These are phyloP conservation scores for Artemia sinica DNA, from an alignment of 2,888 invertebrate species.

Conservation along the genomic window DNA sequence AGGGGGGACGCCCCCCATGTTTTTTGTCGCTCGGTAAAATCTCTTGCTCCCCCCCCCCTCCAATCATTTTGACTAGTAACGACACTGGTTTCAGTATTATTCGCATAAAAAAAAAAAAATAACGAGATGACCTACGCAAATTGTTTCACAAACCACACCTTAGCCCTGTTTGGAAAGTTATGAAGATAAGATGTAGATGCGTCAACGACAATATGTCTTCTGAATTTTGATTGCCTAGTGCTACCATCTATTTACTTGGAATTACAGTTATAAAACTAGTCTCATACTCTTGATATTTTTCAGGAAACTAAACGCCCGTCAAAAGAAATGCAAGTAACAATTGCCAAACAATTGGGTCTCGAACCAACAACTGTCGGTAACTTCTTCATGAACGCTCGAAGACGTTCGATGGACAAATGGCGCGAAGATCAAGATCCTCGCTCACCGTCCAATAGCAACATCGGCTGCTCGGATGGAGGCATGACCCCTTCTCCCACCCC, in stretches of 20 bases:
- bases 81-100: no score
- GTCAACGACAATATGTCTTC: not conserved
- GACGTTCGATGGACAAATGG: conserved; percentile 96
- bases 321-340: conserved; percentile 99
- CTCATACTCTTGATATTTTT: conserved; percentile 27
- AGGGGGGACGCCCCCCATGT: no score
- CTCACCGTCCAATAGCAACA: conserved; percentile 11
- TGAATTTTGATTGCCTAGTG: not conserved
- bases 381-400: conserved; percentile 99
- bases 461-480: conserved; percentile 9
- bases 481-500: conserved; percentile 10
- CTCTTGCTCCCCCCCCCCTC: no score
- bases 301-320: conserved; percentile 97
- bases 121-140: no score
- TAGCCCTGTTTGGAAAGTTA: no score
- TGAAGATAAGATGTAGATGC: not conserved
- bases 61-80: no score
- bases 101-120: no score
- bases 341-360: conserved; percentile 85
- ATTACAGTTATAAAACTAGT: not conserved
- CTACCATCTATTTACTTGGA: not conserved
- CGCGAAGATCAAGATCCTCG: conserved; percentile 48
- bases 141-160: no score
- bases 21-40: no score
- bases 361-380: conserved; percentile 97